phyloP scores from a whole-genome alignment of 2,888 invertebrate species.

The Apamea crenata region DNA sequence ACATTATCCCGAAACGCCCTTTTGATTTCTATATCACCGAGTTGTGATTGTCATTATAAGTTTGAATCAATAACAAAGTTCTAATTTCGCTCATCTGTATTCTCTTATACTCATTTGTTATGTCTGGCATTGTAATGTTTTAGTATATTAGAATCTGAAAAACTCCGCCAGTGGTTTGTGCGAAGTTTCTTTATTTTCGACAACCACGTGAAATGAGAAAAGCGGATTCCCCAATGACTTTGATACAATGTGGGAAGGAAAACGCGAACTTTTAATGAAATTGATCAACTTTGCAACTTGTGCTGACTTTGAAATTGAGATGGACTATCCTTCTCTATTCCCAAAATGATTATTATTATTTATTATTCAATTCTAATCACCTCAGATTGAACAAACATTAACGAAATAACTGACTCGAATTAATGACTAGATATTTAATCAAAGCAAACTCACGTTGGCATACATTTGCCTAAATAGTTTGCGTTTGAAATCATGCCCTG shows the following conservation, averaged over 20 bases:
- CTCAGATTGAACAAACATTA: conserved; percentile 44
- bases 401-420: conserved; percentile 57
- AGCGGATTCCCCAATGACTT: conserved; percentile 24
- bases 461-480: conserved; percentile 65
- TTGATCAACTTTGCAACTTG: conserved; percentile 56
- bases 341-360: conserved; percentile 11
- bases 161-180: background rate
- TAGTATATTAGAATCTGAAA: conserved; percentile 8
- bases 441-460: conserved; percentile 61
- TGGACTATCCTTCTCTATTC: conserved; percentile 9
- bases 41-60: conserved; percentile 3
- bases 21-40: conserved; percentile 23
- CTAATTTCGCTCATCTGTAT: conserved; percentile 12
- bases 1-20: conserved; percentile 21
- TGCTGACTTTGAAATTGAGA: conserved; percentile 23
- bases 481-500: conserved; percentile 52
- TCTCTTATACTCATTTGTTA: background rate
- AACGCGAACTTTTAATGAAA: conserved; percentile 57
- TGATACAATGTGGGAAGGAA: conserved; percentile 26
- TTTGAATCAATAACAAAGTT: conserved; percentile 23
- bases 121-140: conserved; percentile 2
- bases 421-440: conserved; percentile 62
- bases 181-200: conserved; percentile 10
- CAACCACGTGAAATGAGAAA: conserved; percentile 17
- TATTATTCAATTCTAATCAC: conserved; percentile 55